Evolutionary conservation across 2,888 invertebrate species (phyloP), one percentile per base, ranked within the genome.

Genomic region (Cecidostiba fungosa): DNA sequence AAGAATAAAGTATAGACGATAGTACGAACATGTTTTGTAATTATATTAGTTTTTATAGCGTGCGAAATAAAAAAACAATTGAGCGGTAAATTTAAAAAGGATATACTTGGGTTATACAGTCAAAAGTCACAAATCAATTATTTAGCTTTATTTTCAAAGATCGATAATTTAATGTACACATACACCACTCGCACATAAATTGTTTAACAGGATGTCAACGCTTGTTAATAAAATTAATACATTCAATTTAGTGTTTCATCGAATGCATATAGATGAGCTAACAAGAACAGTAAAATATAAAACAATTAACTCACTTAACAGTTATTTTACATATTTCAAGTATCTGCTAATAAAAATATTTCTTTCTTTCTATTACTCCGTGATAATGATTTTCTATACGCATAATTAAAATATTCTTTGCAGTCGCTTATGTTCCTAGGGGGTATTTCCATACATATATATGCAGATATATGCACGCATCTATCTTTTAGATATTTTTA

Each of bases 261-360:
- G 77, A 86, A 77, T 73, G 66, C 39, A 59, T 72, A 73, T 16
- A 77, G 66, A 77, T 74, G 77, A 74, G 39, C 81, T 76, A 84
- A 84, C 77, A 77, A 77, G 76, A 80, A 76, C 79, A 79, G 54
- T 87, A 89, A 89, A 89, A 89, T 86, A 82, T 85, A 89, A 89
- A 91, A 90, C 85, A 89, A 89, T 88, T 86, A 89, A 82, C 69
- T 84, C 70, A 82, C 83, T 77, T 89, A 88, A 84, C 69, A 74
- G 77, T 88, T 88, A 88, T 89, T 85, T 84, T 88, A 39, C 86
- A 84, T 43, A 43, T 87, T 89, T 89, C 89, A 85, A 66, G 47
- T 77, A 50, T 50, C 66, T n/a, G 86, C 90, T 92, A 90, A 92
- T 90, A 92, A 92, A 92, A 92, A 92, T 91, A 91, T 90, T 89